These are phyloP conservation scores for Axinella damicornis DNA, from an alignment of 37 sponge, comb jelly and placozoan genomes.

Conservation along the genomic window DNA sequence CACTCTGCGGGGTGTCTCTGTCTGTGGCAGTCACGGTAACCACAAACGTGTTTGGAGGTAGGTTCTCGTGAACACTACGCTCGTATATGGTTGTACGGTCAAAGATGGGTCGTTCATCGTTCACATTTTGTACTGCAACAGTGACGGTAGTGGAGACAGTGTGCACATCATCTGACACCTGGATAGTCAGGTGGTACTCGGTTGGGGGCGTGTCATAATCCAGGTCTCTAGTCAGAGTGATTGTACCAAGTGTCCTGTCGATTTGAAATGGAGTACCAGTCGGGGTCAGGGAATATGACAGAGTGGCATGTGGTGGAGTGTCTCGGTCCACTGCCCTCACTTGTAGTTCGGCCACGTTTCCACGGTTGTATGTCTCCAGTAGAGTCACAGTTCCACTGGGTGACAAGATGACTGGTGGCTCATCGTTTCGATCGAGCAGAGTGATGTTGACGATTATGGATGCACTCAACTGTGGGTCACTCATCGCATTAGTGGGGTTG, in stretches of 20 bases:
- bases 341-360: background rate
- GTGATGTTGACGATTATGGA: conserved; percentile 37
- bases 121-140: conserved; percentile 39
- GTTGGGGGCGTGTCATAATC: conserved; percentile 36
- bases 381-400: conserved; percentile 4
- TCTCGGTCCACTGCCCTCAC: conserved; percentile 56
- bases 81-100: background rate
- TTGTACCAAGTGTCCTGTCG: conserved; percentile 37
- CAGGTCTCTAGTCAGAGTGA: conserved; percentile 14
- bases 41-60: background rate
- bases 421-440: conserved; percentile 70
- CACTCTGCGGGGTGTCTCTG: conserved; percentile 33
- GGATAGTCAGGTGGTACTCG: background rate
- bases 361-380: background rate
- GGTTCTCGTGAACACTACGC: conserved; percentile 27
- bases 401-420: conserved; percentile 41
- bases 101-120: conserved; percentile 62
- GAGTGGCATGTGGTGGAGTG: conserved; percentile 13
- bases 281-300: conserved; percentile 16
- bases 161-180: conserved; percentile 31
- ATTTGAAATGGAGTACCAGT: conserved; percentile 27
- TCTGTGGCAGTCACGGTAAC: conserved; percentile 45
- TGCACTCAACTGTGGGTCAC: background rate
- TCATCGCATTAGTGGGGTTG: background rate
- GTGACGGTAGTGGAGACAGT: conserved; percentile 6